phyloP scores from a whole-genome alignment of 2,797 vertebrate species.

The Etheostoma nigrum region DNA sequence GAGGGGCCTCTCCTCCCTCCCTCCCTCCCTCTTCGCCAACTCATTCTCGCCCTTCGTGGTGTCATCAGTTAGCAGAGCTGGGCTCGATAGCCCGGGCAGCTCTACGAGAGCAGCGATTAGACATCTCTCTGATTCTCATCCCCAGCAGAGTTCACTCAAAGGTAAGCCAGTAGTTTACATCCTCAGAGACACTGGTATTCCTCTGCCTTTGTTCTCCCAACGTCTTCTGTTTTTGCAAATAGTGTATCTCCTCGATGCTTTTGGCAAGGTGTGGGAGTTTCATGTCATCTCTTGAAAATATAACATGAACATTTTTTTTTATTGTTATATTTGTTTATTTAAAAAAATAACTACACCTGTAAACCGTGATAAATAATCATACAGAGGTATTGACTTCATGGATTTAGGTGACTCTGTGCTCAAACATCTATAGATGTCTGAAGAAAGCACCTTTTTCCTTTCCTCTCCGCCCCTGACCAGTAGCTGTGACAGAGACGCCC shows the following conservation, averaged over 20 bases:
- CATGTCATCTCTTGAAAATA: constrained; percentile 36
- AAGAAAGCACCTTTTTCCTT: background rate
- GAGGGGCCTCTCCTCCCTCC: constrained; percentile 75
- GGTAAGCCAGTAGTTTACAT: constrained; percentile 79
- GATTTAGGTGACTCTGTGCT: background rate
- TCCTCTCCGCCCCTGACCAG: constrained; percentile 40
- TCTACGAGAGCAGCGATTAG: constrained; percentile 78
- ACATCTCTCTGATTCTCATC: constrained; percentile 82
- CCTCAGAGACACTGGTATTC: constrained; percentile 68
- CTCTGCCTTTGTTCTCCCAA: constrained; percentile 73
- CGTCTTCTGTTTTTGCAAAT: constrained; percentile 63
- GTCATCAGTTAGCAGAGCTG: constrained; percentile 79
- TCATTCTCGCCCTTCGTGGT: constrained; percentile 71
- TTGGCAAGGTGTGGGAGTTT: constrained; percentile 51
- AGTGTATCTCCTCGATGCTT: constrained; percentile 31
- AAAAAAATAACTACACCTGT: constrained; percentile 1
- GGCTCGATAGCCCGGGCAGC: constrained; percentile 70
- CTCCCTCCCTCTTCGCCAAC: constrained; percentile 56
- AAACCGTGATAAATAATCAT: constrained; percentile 10
- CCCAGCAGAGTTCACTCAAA: constrained; percentile 85
- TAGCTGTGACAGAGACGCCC: constrained; percentile 37
- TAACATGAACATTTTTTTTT: background rate
- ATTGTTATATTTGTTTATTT: too few species aligned
- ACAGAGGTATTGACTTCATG: background rate
- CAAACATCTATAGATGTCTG: constrained; percentile 16